A percentile compares a stretch with the other conserved stretches of the same genome.
Conservation (phyloP, 2,113 vertebrate species). For the Siniperca chuatsi region DNA sequence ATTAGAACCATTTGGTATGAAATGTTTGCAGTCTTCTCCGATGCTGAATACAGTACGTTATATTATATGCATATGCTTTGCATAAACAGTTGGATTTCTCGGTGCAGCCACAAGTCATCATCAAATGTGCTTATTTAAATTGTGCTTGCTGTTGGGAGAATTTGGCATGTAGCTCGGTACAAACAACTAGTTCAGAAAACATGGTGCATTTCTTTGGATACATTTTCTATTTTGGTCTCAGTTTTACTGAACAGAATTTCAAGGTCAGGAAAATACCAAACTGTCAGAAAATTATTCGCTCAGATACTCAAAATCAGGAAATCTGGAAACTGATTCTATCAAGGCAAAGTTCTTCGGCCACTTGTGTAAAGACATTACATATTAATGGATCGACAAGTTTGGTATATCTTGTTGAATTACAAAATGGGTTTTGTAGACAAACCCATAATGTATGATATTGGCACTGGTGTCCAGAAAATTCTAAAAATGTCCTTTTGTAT, state of each 20-base stretch:
- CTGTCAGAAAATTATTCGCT: background rate
- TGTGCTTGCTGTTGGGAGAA: background rate
- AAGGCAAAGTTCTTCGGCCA: background rate
- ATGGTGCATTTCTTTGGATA: background rate
- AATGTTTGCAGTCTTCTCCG: background rate
- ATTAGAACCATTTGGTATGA: background rate
- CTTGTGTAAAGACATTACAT: background rate
- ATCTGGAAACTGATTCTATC: background rate
- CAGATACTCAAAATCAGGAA: background rate
- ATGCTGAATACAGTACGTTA: background rate
- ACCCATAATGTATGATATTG: background rate
- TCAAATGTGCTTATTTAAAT: background rate
- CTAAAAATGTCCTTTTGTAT: background rate
- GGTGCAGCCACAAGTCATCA: background rate
- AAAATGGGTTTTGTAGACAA: background rate
- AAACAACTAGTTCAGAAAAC: background rate
- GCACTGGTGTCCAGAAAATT: background rate
- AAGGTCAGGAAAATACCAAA: background rate
- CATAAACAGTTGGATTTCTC: constrained; percentile 18
- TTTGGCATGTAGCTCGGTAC: background rate
- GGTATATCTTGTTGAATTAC: background rate
- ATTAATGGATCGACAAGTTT: background rate
- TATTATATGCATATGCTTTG: constrained; percentile 3
- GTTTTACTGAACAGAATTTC: background rate
- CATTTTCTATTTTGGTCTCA: background rate